A percentile compares a stretch with the other conserved stretches of the same genome.
Conservation (phyloP, 2,797 vertebrate genomes). For the Enteromius viviparus region DNA sequence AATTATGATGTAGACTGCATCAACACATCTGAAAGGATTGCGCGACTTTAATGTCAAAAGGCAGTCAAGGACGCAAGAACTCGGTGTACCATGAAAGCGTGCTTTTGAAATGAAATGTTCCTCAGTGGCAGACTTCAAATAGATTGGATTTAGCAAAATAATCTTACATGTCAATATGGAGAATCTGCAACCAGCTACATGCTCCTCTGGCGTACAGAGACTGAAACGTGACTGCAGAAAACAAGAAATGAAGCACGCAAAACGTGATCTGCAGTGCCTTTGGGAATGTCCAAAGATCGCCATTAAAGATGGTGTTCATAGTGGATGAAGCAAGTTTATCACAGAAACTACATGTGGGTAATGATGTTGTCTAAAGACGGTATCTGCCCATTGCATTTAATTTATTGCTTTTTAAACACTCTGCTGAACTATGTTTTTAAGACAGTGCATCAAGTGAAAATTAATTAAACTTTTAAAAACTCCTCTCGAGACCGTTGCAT, state of each 20-base stretch:
- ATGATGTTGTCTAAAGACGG: neutral
- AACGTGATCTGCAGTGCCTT: neutral
- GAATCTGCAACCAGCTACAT: conserved; percentile 18
- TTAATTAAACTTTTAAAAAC: no score
- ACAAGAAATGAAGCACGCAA: conserved; percentile 1
- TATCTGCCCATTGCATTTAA: neutral
- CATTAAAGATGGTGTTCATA: neutral
- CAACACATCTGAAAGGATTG: conserved; percentile 24
- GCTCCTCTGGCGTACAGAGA: neutral
- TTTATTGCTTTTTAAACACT: neutral
- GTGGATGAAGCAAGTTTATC: neutral
- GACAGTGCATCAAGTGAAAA: neutral
- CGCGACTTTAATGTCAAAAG: conserved; percentile 10
- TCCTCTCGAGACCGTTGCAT: neutral
- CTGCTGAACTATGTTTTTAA: neutral
- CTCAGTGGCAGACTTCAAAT: conserved; percentile 2
- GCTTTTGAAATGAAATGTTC: conserved; percentile 6
- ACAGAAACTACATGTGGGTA: neutral
- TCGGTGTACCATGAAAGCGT: conserved; percentile 1
- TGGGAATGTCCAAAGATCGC: conserved; percentile 11
- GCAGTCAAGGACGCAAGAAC: neutral
- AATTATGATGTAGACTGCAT: conserved; percentile 27
- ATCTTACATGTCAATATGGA: conserved; percentile 38
- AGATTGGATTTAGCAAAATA: conserved; percentile 35
- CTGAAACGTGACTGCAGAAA: conserved; percentile 24